Base-by-base conservation (phyloP, 2,888 invertebrate species). In the Herminia tarsipennalis region DNA sequence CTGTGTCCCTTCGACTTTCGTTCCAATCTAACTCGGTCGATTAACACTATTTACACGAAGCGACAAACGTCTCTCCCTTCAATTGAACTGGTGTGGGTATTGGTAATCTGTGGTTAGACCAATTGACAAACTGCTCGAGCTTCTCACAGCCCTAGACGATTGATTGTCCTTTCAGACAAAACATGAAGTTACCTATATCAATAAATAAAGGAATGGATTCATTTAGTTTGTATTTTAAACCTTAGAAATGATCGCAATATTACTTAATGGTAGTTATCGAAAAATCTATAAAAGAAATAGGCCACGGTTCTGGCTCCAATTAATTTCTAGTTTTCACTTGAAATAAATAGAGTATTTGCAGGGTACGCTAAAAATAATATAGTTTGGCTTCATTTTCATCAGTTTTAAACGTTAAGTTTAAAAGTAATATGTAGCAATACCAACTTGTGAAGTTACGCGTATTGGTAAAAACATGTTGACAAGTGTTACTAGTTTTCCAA, bases 91-190 rank as follows among this genome's bases (percentile, higher is more conserved):
- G 33, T 22, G 21, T 22, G 20, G 20, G 22, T 21, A 22, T 14
- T 21, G 27, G 8, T 41, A 41, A 41, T 41, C 41, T 41, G 28
- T 27, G 34, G 41, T 9, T 34, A 28, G 14, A 14, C 16, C 41
- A 28, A 33, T 34, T 41, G 41, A 33, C 41, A 41, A 34, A 34
- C 41, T 18, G 28, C 16, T 21, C 16, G 10, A 1, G 21, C 22
- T 10, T 28, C 34, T 28, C 14, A n/a, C 14, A 27, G 14, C 5
- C 10, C 5, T 10, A 30, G 22, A 24, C 13, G 17, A 18, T 27
- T 13, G 12, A 25, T 24, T 17, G 22, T 30, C 16, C 14, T 6
- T 38, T 28, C 9, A 21, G n/a, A 28, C 14, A 5, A 2, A 10
- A 24, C 13, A 20, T n/a, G n/a, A n/a, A n/a, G n/a, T n/a, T n/a